Percentiles rank a stretch among this genome's conserved stretches.
Conservation (phyloP, 2,113 vertebrate species). For the Tachysurus vachellii region DNA sequence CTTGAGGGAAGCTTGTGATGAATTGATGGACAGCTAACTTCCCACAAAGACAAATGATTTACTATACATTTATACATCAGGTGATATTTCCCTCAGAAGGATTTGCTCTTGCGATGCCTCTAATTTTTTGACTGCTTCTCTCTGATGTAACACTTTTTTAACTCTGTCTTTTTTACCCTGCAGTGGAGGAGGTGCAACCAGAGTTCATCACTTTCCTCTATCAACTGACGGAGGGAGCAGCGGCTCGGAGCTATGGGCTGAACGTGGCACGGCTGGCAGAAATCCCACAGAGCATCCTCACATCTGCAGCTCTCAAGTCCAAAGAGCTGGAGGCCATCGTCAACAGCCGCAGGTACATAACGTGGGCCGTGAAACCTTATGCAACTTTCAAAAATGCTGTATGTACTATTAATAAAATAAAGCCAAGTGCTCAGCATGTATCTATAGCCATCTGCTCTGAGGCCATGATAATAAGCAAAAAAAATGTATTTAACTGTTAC, state of each 20-base stretch:
- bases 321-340: constrained; percentile 83
- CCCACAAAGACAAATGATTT: background rate
- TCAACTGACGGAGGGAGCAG: constrained; percentile 88
- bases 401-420: constrained; percentile 10
- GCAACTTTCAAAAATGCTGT: constrained; percentile 38
- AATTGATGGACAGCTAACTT: background rate
- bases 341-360: constrained; percentile 82
- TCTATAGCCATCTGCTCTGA: background rate
- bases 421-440: background rate
- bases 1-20: background rate
- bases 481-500: background rate
- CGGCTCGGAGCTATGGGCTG: constrained; percentile 90
- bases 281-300: constrained; percentile 83
- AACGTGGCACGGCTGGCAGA: constrained; percentile 93
- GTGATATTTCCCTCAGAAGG: background rate
- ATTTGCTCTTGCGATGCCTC: background rate
- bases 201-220: constrained; percentile 96
- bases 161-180: background rate
- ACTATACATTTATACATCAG: background rate
- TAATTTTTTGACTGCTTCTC: background rate
- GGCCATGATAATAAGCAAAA: background rate
- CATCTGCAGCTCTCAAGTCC: constrained; percentile 85
- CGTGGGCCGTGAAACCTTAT: constrained; percentile 30
- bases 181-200: constrained; percentile 75
- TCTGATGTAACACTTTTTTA: constrained; percentile 25